Evolutionary conservation across 2,888 invertebrate genomes (phyloP).

Genomic region (Drosophila algonquin): DNA sequence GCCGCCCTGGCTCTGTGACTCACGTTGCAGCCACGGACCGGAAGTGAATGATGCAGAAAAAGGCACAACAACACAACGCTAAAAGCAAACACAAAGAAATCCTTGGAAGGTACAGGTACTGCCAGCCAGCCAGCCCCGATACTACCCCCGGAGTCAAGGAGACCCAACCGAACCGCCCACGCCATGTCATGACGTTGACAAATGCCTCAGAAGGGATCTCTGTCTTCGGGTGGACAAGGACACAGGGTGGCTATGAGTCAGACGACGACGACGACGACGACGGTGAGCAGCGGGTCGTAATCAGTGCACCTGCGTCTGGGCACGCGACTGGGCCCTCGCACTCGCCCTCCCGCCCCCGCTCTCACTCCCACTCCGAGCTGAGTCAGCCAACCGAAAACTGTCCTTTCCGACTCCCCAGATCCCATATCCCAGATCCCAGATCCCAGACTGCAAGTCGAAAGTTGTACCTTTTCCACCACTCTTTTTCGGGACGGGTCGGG

Average conservation of each 20-base stretch:
- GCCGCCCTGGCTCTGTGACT: conserved; percentile 50
- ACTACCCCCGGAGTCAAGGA: conserved; percentile 37
- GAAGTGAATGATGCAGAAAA: conserved; percentile 75
- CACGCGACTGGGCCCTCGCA: conserved; percentile 56
- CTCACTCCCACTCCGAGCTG: conserved; percentile 14
- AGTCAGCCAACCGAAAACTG: conserved; percentile 58
- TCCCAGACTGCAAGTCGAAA: too few species aligned
- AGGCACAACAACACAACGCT: conserved; percentile 27
- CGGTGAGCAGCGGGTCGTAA: conserved; percentile 14
- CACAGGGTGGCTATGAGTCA: conserved; percentile 33
- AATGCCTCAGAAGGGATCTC: conserved; percentile 53
- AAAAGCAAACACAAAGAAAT: conserved; percentile 47
- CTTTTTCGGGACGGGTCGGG: conserved; percentile 2
- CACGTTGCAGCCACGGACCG: conserved; percentile 67
- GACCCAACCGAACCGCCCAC: conserved; percentile 40
- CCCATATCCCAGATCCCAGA: too few species aligned
- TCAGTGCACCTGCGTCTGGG: conserved; percentile 49
- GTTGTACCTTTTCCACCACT: conserved; percentile 1
- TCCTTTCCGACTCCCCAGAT: conserved; percentile 13
- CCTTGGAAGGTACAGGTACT: conserved; percentile 50
- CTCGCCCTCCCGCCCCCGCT: too few species aligned
- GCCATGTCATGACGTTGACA: conserved; percentile 68
- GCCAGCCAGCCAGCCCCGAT: too few species aligned
- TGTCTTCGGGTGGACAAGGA: conserved; percentile 1
- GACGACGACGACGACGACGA: conserved; percentile 8